Conservation (phyloP, 2,797 vertebrate genomes). For the Melanotaenia pygmaea region DNA sequence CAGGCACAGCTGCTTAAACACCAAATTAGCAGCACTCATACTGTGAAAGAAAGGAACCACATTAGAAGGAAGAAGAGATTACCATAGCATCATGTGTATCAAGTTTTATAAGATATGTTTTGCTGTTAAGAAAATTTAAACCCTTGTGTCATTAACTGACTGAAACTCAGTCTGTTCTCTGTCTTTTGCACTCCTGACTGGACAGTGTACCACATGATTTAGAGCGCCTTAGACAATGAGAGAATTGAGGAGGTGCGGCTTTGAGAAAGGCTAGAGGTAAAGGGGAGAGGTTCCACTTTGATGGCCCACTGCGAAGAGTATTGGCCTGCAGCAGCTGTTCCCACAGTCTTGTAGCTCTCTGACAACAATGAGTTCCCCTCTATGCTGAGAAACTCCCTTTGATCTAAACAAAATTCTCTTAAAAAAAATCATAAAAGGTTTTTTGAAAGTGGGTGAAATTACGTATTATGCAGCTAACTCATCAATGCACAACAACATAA, state of each 20-base stretch:
- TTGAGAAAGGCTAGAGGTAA: constrained; percentile 66
- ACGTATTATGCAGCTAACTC: constrained; percentile 50
- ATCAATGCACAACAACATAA: constrained; percentile 19
- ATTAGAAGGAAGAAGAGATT: not conserved
- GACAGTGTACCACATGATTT: constrained; percentile 62
- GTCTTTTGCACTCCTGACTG: constrained; percentile 47
- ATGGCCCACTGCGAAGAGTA: constrained; percentile 60
- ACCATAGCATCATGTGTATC: constrained; percentile 1
- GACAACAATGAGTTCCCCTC: constrained; percentile 36
- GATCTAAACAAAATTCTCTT: constrained; percentile 37
- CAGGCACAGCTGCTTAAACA: constrained; percentile 10
- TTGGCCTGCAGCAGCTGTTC: constrained; percentile 55
- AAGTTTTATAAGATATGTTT: too few relatives aligned
- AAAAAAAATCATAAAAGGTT: constrained; percentile 39
- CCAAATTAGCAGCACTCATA: not conserved
- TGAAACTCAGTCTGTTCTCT: constrained; percentile 23
- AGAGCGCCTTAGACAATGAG: constrained; percentile 72
- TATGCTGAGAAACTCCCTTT: constrained; percentile 56
- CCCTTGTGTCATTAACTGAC: constrained; percentile 18
- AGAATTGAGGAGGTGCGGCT: constrained; percentile 57
- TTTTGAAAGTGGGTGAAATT: constrained; percentile 39
- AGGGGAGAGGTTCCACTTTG: constrained; percentile 72
- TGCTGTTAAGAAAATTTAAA: not conserved
- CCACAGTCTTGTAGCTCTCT: constrained; percentile 53
- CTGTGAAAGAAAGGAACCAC: constrained; percentile 2